Conservation (phyloP, 2,888 invertebrate genomes). For the Xestia c-nigrum region DNA sequence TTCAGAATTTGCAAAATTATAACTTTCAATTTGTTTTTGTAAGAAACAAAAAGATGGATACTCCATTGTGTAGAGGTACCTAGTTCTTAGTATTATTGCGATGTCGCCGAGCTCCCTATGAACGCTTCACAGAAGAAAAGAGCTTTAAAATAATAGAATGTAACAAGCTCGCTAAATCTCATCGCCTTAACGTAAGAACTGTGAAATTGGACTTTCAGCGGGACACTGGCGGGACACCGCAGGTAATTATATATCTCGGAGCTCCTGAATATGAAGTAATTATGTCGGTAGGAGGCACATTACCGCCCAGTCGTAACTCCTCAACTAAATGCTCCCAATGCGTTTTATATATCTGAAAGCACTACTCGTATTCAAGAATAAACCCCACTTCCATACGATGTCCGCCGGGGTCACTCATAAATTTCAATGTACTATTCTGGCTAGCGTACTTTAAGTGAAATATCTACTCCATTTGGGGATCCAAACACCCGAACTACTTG, state of each 20-base stretch:
- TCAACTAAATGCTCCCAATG: constrained; percentile 74
- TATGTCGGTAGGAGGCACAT: constrained; percentile 44
- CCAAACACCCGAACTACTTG: constrained; percentile 81
- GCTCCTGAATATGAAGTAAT: constrained; percentile 49
- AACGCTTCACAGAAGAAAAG: constrained; percentile 64
- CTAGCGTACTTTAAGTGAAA: constrained; percentile 86
- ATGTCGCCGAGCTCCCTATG: constrained; percentile 51
- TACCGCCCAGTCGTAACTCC: constrained; percentile 49
- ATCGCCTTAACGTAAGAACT: constrained; percentile 82
- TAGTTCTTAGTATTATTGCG: constrained; percentile 49
- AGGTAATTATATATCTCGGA: constrained; percentile 62
- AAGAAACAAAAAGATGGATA: constrained; percentile 29
- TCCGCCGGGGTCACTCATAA: constrained; percentile 85
- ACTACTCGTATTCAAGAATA: constrained; percentile 76
- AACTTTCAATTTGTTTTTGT: constrained; percentile 35
- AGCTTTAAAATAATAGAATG: constrained; percentile 80
- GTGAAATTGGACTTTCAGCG: constrained; percentile 80
- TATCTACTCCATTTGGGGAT: constrained; percentile 85
- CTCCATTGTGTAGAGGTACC: constrained; percentile 12
- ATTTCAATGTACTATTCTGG: constrained; percentile 86
- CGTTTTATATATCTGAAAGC: constrained; percentile 79
- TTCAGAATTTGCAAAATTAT: constrained; percentile 37
- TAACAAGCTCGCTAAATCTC: constrained; percentile 78
- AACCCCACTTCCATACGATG: constrained; percentile 78
- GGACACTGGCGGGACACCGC: constrained; percentile 34